phyloP scores from a whole-genome alignment of 2,113 vertebrate genomes.

The Bubo scandiacus region DNA sequence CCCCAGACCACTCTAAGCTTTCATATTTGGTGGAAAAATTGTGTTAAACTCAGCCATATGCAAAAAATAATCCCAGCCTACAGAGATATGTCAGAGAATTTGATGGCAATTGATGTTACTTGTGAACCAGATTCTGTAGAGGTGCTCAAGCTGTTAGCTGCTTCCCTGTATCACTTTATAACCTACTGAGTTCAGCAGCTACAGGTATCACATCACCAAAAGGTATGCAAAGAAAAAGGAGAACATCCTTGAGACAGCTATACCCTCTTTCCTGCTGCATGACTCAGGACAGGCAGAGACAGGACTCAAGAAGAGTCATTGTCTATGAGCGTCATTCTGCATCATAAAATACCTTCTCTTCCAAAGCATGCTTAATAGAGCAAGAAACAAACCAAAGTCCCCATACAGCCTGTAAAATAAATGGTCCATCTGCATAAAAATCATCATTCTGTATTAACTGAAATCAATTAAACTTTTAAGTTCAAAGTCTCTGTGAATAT shows the following conservation, averaged over 20 bases:
- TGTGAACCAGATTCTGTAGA: background rate
- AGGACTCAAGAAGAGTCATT: fast-evolving
- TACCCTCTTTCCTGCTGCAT: background rate
- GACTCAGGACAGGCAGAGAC: background rate
- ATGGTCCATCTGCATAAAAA: background rate
- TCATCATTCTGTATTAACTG: background rate
- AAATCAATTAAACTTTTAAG: background rate
- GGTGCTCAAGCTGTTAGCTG: background rate
- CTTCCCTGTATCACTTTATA: background rate
- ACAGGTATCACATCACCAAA: background rate
- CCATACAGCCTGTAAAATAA: background rate
- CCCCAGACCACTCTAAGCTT: background rate
- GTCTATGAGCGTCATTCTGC: background rate
- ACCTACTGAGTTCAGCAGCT: background rate
- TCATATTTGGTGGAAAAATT: background rate
- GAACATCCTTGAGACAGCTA: background rate
- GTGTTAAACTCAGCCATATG: background rate
- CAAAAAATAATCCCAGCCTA: background rate
- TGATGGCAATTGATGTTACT: background rate
- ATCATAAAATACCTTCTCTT: background rate
- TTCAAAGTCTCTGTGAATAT: background rate
- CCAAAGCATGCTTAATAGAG: background rate
- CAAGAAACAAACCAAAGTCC: background rate
- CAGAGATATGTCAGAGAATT: background rate
- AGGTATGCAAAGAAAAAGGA: background rate